A percentile compares a stretch with the other conserved stretches of the same genome.
Conservation (phyloP, 1,140 invertebrate species). For the Pseudomyrmex gracilis region DNA sequence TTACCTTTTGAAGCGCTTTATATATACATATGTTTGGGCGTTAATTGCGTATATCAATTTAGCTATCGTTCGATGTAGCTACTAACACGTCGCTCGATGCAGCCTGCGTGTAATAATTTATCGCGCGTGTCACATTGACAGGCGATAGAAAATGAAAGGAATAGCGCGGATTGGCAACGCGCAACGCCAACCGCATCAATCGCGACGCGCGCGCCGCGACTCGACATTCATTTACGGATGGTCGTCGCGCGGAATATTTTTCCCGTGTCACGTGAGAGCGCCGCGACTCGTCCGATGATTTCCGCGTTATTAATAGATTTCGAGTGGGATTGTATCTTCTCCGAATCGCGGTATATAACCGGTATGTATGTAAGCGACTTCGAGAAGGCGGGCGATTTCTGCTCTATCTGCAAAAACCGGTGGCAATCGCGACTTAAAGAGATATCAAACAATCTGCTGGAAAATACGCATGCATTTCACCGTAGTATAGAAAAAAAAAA, state of each 20-base stretch:
- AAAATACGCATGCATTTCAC: background rate
- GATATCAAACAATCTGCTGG: background rate
- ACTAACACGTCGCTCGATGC: conserved; percentile 14
- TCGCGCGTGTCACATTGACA: conserved; percentile 24
- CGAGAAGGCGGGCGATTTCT: no score
- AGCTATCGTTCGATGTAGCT: conserved; percentile 4
- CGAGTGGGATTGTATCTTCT: conserved; percentile 19
- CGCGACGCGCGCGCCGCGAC: conserved; percentile 10
- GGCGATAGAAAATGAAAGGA: conserved; percentile 16
- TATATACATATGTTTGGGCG: background rate
- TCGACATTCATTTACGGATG: conserved; percentile 19
- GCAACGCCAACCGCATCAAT: conserved; percentile 14
- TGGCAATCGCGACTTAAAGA: no score
- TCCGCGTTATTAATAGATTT: conserved; percentile 47
- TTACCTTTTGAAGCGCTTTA: background rate
- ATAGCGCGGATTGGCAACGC: background rate
- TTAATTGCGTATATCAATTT: conserved; percentile 28
- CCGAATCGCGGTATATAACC: no score
- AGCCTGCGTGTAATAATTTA: background rate
- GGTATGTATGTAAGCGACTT: conserved; percentile 4
- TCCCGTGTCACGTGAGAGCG: conserved; percentile 4
- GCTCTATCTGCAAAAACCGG: no score
- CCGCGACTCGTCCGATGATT: conserved; percentile 11
- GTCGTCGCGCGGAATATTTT: conserved; percentile 14
- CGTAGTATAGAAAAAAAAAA: no score